phyloP scores from a whole-genome alignment of 2,113 vertebrate genomes.

The Hippolais icterina region DNA sequence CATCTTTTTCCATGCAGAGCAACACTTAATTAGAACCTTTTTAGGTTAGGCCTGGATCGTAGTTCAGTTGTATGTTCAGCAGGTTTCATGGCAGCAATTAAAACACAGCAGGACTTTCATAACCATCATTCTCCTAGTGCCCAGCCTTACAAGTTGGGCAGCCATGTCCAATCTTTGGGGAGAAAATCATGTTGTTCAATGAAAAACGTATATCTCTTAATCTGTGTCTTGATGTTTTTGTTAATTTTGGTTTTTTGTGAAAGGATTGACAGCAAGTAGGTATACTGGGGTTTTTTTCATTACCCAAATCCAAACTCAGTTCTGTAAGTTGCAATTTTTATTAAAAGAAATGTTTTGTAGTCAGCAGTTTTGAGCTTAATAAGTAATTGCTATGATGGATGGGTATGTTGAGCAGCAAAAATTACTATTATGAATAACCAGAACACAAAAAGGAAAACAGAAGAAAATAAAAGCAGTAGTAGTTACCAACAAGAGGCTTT shows the following conservation, averaged over 20 bases:
- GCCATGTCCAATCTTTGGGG: neutral
- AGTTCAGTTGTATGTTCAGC: neutral
- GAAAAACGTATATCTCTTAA: neutral
- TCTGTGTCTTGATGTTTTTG: neutral
- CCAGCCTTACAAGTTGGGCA: neutral
- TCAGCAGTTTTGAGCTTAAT: neutral
- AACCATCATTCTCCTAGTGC: neutral
- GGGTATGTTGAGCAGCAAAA: neutral
- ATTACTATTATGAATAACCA: neutral
- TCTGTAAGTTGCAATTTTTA: neutral
- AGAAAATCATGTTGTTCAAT: neutral
- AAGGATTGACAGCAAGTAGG: neutral
- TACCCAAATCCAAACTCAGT: neutral
- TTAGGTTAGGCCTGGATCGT: neutral
- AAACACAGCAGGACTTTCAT: neutral
- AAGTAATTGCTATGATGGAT: neutral
- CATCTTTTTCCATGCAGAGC: neutral
- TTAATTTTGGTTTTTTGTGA: neutral
- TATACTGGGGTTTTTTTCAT: neutral
- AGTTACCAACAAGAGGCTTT: neutral
- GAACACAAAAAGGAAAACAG: neutral
- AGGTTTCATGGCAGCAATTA: neutral
- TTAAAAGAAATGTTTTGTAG: neutral
- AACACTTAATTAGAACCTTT: neutral
- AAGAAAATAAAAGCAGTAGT: neutral